Percentiles rank a stretch among this genome's conserved stretches.
Conservation (phyloP, 2,888 invertebrate genomes). For the Pandemis corylana region DNA sequence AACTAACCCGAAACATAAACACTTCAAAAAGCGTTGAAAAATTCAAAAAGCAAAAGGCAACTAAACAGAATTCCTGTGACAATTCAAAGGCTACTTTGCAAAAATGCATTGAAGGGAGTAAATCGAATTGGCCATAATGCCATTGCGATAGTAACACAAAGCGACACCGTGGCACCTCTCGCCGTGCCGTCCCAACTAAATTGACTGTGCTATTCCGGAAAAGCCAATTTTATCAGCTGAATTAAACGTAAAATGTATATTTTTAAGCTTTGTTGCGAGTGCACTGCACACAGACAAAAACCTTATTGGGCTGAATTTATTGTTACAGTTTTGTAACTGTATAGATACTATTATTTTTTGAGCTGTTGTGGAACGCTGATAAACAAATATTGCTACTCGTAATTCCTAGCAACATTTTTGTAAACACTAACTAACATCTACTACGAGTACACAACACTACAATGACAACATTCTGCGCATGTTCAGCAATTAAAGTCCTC, state of each 20-base stretch:
- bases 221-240: constrained; percentile 3
- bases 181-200: not conserved
- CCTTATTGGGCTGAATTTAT: not conserved
- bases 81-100: constrained; percentile 6
- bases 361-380: no score
- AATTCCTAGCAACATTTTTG: no score
- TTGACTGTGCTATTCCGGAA: constrained; percentile 6
- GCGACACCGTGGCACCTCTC: constrained; percentile 14
- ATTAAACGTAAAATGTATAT: constrained; percentile 9
- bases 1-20: not conserved
- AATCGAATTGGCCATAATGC: constrained; percentile 27
- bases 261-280: not conserved
- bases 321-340: not conserved
- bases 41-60: constrained; percentile 1
- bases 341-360: not conserved
- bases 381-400: no score
- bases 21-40: not conserved
- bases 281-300: not conserved
- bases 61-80: constrained; percentile 14
- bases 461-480: no score
- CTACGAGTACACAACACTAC: no score
- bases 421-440: no score
- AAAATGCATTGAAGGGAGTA: constrained; percentile 19
- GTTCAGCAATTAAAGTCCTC: no score
- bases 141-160: constrained; percentile 16